Percentiles rank a stretch among this genome's conserved stretches.
Evolutionary conservation across 1,140 invertebrate species (phyloP).

Genomic region (Drosophila subobscura): DNA sequence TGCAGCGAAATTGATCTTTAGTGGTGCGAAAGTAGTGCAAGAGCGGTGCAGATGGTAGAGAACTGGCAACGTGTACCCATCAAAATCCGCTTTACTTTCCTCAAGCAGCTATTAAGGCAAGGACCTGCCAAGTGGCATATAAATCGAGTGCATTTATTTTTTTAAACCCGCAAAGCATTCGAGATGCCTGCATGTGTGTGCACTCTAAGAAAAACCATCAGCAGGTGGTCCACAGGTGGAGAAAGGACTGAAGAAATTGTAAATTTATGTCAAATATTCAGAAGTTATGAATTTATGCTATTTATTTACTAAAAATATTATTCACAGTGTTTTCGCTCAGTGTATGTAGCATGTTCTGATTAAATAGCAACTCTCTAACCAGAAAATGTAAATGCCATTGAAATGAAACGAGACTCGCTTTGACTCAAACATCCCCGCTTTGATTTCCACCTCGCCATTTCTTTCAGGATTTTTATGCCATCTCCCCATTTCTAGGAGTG

Average conservation of each 20-base stretch:
- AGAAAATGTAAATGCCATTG: no score
- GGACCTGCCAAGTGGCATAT: constrained; percentile 48
- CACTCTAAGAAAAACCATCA: not conserved
- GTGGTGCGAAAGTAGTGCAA: constrained; percentile 29
- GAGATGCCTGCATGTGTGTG: no score
- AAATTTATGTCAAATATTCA: not conserved
- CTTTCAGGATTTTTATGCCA: no score
- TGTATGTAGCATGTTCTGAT: not conserved
- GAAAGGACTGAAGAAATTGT: not conserved
- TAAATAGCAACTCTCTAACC: not conserved
- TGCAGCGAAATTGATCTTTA: constrained; percentile 75
- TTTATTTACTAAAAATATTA: no score
- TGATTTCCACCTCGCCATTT: not conserved
- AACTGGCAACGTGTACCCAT: constrained; percentile 62
- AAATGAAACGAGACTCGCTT: not conserved
- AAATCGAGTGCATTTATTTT: constrained; percentile 41
- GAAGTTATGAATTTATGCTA: no score
- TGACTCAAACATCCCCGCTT: not conserved
- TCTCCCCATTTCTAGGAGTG: not conserved
- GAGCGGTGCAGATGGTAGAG: not conserved
- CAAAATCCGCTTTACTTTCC: constrained; percentile 60
- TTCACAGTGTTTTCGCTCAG: not conserved
- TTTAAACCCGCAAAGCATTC: not conserved
- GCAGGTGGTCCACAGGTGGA: not conserved
- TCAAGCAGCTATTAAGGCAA: constrained; percentile 50